Evolutionary conservation across 2,888 invertebrate species (phyloP), one percentile per base, ranked within the genome.

Genomic region (Monochamus alternatus): DNA sequence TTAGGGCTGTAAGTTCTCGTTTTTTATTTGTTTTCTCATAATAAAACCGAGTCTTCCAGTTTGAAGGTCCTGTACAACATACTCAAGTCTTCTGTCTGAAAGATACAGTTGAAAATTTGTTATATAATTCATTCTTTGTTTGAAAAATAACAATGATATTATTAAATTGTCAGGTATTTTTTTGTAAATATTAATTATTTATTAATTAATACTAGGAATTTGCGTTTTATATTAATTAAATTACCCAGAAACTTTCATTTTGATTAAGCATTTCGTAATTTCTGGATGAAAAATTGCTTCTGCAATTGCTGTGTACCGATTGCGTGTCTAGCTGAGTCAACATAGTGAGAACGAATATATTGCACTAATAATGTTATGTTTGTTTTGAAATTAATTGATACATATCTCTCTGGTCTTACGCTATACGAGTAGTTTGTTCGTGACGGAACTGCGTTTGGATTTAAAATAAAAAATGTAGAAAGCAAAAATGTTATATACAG

Each of bases 341-440:
- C 47, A 12, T 47, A 55, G 55, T 55, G 55, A 55, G 55, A 55
- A 55, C 55, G n/a, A 55, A n/a, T 55, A 55, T 22, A 55, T n/a
- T 7, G 14, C n/a, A 22, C 55, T 55, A 55, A 55, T 55, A 22
- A 22, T 55, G 55, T 47, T 47, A 47, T 47, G 10, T 55, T 55
- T 55, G 55, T 55, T 55, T 55, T 22, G 55, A 14, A 55, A 55
- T 55, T 55, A 55, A 55, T 55, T 55, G 55, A 55, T 55, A 55
- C 55, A 55, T n/a, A 55, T 55, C 55, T 55, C 55, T 55, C 47
- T 9, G 47, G 10, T 47, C 9, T 47, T 47, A 47, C 12, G 47
- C 14, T 55, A 55, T 22, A 22, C 22, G 22, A 22, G 22, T 22
- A 5, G 55, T n/a, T 14, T n/a, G 14, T 55, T 55, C 55, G 55